Evolutionary conservation across 2,113 vertebrate species (phyloP).

Genomic region (Leptodactylus fuscus): DNA sequence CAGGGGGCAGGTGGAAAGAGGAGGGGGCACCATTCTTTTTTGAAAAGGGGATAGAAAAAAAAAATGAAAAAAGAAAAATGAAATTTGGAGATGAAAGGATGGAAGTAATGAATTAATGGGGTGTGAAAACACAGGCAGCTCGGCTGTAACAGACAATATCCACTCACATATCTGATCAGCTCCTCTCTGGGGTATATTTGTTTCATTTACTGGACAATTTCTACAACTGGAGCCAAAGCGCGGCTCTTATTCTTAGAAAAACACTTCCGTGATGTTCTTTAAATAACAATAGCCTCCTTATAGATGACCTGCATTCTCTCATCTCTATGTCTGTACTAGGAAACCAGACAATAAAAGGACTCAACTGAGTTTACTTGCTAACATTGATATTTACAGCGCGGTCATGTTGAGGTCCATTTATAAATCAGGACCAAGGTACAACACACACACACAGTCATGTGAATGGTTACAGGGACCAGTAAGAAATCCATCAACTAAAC

Average conservation of each 20-base stretch:
- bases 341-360: background rate
- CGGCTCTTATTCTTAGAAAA: constrained; percentile 65
- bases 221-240: constrained; percentile 71
- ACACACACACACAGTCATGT: background rate
- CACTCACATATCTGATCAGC: constrained; percentile 77
- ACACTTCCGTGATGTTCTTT: constrained; percentile 58
- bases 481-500: background rate
- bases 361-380: too few relatives aligned
- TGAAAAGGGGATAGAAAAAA: constrained; percentile 53
- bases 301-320: background rate
- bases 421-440: background rate
- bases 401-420: background rate
- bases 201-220: constrained; percentile 87
- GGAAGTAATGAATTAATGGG: constrained; percentile 99
- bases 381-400: background rate
- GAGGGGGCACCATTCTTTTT: constrained; percentile 77
- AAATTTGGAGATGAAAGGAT: constrained; percentile 96
- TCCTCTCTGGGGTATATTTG: constrained; percentile 87
- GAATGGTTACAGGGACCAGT: background rate
- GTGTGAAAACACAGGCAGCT: constrained; percentile 95
- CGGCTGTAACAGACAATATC: constrained; percentile 97
- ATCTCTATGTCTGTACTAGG: background rate
- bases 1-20: constrained; percentile 76
- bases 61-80: constrained; percentile 78
- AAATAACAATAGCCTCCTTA: constrained; percentile 47